Conservation (phyloP, 2,113 vertebrate genomes). For the Rhinopomastus cyanomelas region DNA sequence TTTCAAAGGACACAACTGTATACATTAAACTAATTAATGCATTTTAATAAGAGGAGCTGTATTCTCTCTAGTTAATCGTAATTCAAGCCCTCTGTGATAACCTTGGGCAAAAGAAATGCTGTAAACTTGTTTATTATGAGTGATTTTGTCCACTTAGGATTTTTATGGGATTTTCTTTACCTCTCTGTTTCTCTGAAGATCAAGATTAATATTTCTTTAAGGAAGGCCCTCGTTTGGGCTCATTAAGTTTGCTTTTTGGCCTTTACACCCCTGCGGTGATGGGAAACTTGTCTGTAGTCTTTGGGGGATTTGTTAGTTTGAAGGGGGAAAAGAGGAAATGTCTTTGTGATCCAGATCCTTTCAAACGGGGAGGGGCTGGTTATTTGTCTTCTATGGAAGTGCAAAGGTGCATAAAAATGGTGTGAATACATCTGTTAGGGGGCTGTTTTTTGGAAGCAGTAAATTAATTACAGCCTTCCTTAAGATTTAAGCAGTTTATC, state of each 20-base stretch:
- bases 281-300: constrained; percentile 16
- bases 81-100: constrained; percentile 25
- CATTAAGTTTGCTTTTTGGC: constrained; percentile 65
- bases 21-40: constrained; percentile 69
- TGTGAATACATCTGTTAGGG: constrained; percentile 19
- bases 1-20: constrained; percentile 53
- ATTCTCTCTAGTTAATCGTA: constrained; percentile 43
- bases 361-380: neutral
- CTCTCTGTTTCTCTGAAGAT: constrained; percentile 15
- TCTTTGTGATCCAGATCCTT: constrained; percentile 33
- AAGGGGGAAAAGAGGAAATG: constrained; percentile 17
- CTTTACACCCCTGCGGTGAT: constrained; percentile 55
- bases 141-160: neutral
- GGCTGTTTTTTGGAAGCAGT: neutral
- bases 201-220: constrained; percentile 21
- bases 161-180: constrained; percentile 5
- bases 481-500: neutral
- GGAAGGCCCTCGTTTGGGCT: constrained; percentile 16
- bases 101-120: constrained; percentile 10
- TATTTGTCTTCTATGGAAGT: constrained; percentile 26
- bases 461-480: neutral
- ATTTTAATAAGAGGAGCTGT: constrained; percentile 61
- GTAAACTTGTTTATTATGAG: constrained; percentile 2
- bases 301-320: constrained; percentile 47
- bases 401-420: constrained; percentile 27